These are phyloP conservation scores for Lepilemur ruficaudatus DNA, from an alignment of 2,797 vertebrate genomes.

Conservation along the genomic window DNA sequence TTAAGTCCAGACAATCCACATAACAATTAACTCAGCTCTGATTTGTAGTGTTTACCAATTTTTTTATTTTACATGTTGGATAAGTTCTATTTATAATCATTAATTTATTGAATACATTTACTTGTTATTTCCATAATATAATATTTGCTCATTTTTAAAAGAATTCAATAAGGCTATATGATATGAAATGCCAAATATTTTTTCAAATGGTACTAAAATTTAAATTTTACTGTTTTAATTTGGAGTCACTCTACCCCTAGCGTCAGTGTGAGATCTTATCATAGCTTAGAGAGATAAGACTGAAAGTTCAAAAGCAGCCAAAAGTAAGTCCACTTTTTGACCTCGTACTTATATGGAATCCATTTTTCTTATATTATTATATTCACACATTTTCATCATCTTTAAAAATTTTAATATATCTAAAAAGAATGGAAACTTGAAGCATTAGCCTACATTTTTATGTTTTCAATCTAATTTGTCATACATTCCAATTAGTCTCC, in stretches of 20 bases:
- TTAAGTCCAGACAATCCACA: not conserved
- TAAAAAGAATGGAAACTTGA: not conserved
- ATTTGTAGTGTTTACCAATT: not conserved
- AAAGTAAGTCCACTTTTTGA: slow-evolving; percentile 23
- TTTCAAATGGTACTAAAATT: not conserved
- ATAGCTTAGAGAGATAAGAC: slow-evolving; percentile 1
- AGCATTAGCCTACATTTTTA: not conserved
- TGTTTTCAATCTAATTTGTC: slow-evolving; percentile 17
- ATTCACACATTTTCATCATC: not conserved
- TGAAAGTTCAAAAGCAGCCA: not conserved
- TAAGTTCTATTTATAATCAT: not conserved
- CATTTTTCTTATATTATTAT: not conserved
- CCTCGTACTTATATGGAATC: not conserved
- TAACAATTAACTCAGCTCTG: not conserved
- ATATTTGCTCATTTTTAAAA: not conserved
- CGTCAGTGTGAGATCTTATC: not conserved
- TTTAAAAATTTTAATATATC: not conserved
- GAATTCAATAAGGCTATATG: not conserved
- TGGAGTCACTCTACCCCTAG: not conserved
- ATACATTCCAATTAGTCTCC: slow-evolving; percentile 17
- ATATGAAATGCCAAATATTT: not conserved
- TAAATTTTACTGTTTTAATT: not conserved
- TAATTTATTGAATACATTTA: not conserved
- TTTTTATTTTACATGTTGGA: not conserved
- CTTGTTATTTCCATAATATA: not conserved